Evolutionary conservation across 2,888 invertebrate species (phyloP).

Genomic region (Eilema caniola): DNA sequence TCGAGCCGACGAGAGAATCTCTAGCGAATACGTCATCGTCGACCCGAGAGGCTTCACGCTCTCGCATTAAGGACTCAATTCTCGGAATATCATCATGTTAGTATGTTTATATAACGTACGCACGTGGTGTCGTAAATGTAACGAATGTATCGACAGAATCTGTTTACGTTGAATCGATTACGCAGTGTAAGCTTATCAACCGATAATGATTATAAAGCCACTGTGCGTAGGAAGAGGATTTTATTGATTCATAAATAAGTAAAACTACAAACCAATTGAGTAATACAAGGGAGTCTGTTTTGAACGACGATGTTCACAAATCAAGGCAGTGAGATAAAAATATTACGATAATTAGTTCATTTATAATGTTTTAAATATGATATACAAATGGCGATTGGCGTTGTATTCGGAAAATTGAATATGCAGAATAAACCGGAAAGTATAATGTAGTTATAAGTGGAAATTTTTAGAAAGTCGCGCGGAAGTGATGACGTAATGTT

Average conservation of each 20-base stretch:
- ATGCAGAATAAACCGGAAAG: conserved; percentile 32
- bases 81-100: conserved; percentile 88
- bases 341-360: conserved; percentile 29
- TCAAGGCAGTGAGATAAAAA: conserved; percentile 36
- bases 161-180: conserved; percentile 31
- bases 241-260: conserved; percentile 8
- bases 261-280: conserved; percentile 17
- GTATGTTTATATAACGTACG: not conserved
- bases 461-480: conserved; percentile 35
- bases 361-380: conserved; percentile 18
- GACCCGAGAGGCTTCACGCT: conserved; percentile 66
- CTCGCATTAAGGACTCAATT: conserved; percentile 77
- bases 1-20: conserved; percentile 67
- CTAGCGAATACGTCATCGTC: conserved; percentile 64
- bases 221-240: conserved; percentile 4
- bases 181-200: conserved; percentile 22
- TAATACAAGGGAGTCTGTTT: conserved; percentile 12
- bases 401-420: conserved; percentile 38
- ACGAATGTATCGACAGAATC: conserved; percentile 13
- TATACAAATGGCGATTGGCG: conserved; percentile 36
- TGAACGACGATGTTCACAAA: conserved; percentile 24
- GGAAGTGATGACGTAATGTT: conserved; percentile 27
- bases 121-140: conserved; percentile 9
- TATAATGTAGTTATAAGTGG: conserved; percentile 29
- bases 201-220: conserved; percentile 27